Base-by-base conservation (phyloP, 2,888 invertebrate species). In the Tuta absoluta region DNA sequence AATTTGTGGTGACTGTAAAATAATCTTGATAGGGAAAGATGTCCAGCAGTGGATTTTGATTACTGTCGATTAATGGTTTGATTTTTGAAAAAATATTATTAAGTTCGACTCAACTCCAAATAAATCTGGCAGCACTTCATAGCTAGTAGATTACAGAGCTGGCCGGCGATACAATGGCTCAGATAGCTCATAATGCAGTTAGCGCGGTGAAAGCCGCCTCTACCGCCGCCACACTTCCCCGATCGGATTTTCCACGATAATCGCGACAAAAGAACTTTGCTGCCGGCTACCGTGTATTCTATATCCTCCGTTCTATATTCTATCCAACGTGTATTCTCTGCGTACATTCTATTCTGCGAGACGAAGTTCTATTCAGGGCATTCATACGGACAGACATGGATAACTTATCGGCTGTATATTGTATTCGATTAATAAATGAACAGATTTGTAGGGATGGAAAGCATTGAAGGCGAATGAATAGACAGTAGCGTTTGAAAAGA, bases 221-320 rank as follows among this genome's bases (percentile, higher is more conserved):
- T 7, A 7, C 53, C 53, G 24, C 45, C 51, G 21, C 80, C 85
- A 87, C 85, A 86, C 88, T 89, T 87, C 87, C 87, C 79, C 85
- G 88, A 91, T 91, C 89, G 90, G 90, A 89, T 90, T 89, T 87
- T 85, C 89, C 85, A 80, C 82, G 90, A 91, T 90, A 90, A 91
- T 91, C 89, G 86, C 82, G 85, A 91, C 91, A 91, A 91, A 90
- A 91, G 91, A 90, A 91, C 90, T 90, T 88, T 87, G 86, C 77
- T 74, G 74, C 80, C 77, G 82, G 81, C 82, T 79, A 77, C 74
- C 74, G 71, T 70, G 69, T 69, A 66, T 66, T 65, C 61, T 70
- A 68, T 69, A 65, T 66, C 63, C 61, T 28, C 19, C 51, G 51
- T 48, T 48, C 57, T 53, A 60, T 60, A 51, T 41, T 63, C 60